Conservation (phyloP, 2,888 invertebrate species). For the Abrostola triplasia region DNA sequence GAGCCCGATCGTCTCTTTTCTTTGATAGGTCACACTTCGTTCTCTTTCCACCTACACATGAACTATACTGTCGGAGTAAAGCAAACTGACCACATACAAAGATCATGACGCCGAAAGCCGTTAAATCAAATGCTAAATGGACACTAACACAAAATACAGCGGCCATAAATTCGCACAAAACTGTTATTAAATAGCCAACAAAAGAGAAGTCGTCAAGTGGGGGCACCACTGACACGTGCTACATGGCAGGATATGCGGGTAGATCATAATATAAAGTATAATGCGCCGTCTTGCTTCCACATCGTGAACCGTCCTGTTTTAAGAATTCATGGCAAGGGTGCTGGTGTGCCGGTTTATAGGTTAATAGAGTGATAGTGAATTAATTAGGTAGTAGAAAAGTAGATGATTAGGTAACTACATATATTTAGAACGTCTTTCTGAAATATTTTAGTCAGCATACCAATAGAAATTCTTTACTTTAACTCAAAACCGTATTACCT, state of each 20-base stretch:
- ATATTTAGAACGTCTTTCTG: too few species aligned
- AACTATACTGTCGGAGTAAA: conserved; percentile 65
- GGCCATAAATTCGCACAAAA: conserved; percentile 67
- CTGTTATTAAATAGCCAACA: conserved; percentile 62
- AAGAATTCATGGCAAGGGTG: conserved; percentile 67
- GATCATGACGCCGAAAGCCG: conserved; percentile 73
- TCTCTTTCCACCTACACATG: conserved; percentile 70
- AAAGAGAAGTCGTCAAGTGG: conserved; percentile 63
- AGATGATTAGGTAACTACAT: too few species aligned
- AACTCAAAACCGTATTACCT: not conserved
- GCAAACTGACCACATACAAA: conserved; percentile 76
- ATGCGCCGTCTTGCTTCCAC: too few species aligned
- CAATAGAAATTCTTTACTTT: not conserved
- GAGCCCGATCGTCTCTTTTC: conserved; percentile 69
- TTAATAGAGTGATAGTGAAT: too few species aligned
- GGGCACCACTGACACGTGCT: too few species aligned
- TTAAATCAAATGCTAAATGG: conserved; percentile 74
- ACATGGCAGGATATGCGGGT: conserved; percentile 74
- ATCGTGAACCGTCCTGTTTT: too few species aligned
- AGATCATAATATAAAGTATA: too few species aligned
- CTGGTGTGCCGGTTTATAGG: too few species aligned
- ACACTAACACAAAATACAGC: conserved; percentile 70
- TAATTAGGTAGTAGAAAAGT: too few species aligned
- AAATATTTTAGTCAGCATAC: too few species aligned
- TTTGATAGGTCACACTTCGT: conserved; percentile 48